Evolutionary conservation across 2,113 vertebrate species (phyloP).

Genomic region (Osmerus eperlanus): DNA sequence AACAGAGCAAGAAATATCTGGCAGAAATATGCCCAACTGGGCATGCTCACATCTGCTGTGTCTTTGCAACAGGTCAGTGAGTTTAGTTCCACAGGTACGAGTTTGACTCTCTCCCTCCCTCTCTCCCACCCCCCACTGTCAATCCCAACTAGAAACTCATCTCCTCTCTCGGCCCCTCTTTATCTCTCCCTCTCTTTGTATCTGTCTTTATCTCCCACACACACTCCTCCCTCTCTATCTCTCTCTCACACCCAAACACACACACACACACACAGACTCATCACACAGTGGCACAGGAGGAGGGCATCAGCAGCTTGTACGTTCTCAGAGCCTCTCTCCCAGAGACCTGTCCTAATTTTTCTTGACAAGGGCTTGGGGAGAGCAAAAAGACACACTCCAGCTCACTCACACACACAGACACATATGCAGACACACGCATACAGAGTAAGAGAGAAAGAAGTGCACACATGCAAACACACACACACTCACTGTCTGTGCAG

Average conservation of each 20-base stretch:
- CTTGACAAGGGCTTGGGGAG: constrained; percentile 68
- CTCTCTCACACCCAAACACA: not conserved
- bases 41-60: no score
- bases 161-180: not conserved
- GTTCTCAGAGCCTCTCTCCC: constrained; percentile 51
- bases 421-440: constrained; percentile 10
- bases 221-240: not conserved
- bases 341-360: constrained; percentile 72
- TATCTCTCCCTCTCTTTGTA: constrained; percentile 3
- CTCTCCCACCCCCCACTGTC: no score
- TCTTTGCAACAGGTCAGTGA: no score
- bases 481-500: not conserved
- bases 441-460: no score
- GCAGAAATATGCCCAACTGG: no score
- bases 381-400: constrained; percentile 62
- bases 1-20: no score
- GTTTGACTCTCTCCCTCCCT: no score
- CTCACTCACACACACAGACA: constrained; percentile 1
- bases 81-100: no score
- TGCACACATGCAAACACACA: no score
- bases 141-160: no score
- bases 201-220: constrained; percentile 5
- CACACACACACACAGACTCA: constrained; percentile 3
- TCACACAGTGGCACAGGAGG: constrained; percentile 20
- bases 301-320: constrained; percentile 60